A percentile compares a stretch with the other conserved stretches of the same genome.
Evolutionary conservation across 1,140 invertebrate genomes (phyloP).

Genomic region (Pseudomyrmex gracilis): DNA sequence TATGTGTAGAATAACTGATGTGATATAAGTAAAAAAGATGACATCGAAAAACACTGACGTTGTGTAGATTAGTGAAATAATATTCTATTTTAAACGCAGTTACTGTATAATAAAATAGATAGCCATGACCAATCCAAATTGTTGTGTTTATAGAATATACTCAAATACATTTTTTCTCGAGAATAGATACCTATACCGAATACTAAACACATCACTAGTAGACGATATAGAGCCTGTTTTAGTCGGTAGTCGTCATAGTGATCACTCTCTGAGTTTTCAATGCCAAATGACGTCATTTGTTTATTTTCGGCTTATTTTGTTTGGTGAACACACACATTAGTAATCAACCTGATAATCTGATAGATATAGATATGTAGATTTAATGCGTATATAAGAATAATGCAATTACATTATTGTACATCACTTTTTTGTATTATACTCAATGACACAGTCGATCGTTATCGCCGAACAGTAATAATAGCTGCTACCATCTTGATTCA

Average conservation of each 20-base stretch:
- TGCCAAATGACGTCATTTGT: too few species aligned
- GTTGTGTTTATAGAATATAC: neutral
- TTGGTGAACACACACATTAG: neutral
- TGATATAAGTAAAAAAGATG: neutral
- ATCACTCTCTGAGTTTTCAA: neutral
- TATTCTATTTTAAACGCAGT: neutral
- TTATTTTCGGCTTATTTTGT: too few species aligned
- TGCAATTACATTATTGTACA: too few species aligned
- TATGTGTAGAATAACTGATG: too few species aligned
- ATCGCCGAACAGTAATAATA: too few species aligned
- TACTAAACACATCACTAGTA: too few species aligned
- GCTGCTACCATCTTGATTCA: too few species aligned
- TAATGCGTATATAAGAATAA: neutral
- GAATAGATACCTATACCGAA: neutral
- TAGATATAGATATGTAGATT: too few species aligned
- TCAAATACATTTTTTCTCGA: slow-evolving; percentile 8
- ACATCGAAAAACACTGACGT: neutral
- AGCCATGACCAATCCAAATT: slow-evolving; percentile 1
- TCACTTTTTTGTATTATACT: too few species aligned
- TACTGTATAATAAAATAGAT: neutral
- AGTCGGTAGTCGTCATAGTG: neutral
- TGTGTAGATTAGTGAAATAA: neutral
- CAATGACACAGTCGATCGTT: too few species aligned
- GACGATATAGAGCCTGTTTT: too few species aligned
- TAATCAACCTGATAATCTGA: too few species aligned